phyloP scores from a whole-genome alignment of 2,797 vertebrate species.

The Hephaestus fuliginosus region DNA sequence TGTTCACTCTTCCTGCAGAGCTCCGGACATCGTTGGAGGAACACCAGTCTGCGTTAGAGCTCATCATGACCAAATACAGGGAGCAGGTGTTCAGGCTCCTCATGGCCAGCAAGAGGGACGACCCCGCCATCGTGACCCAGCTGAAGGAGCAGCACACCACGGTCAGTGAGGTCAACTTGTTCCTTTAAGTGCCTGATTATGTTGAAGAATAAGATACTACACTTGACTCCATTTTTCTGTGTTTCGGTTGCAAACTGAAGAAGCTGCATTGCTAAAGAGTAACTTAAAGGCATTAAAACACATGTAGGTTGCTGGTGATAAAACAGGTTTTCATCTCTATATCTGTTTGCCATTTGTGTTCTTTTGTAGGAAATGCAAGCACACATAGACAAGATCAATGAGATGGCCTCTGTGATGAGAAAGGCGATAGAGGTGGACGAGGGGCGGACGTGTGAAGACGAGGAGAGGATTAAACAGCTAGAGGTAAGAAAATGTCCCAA shows the following conservation, averaged over 20 bases:
- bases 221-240: background rate
- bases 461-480: slow-evolving; percentile 94
- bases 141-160: slow-evolving; percentile 97
- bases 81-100: slow-evolving; percentile 97
- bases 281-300: background rate
- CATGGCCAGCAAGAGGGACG: slow-evolving; percentile 97
- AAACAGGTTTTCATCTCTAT: background rate
- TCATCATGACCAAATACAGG: slow-evolving; percentile 99
- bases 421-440: slow-evolving; percentile 97
- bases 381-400: slow-evolving; percentile 97
- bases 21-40: slow-evolving; percentile 95
- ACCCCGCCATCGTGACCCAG: slow-evolving; percentile 92
- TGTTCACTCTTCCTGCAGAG: slow-evolving; percentile 81
- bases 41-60: slow-evolving; percentile 97
- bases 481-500: slow-evolving; percentile 84
- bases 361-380: slow-evolving; percentile 91
- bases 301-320: no score
- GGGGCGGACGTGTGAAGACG: slow-evolving; percentile 91
- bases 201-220: background rate
- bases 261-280: background rate
- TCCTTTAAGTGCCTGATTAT: background rate
- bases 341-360: background rate
- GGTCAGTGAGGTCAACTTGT: slow-evolving; percentile 75
- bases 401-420: slow-evolving; percentile 98
- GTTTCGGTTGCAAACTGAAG: background rate